A percentile compares a stretch with the other conserved stretches of the same genome.
Evolutionary conservation across 53 echinoderm and acorn worm genomes (phyloP).

Genomic region (Paracentrotus lividus): DNA sequence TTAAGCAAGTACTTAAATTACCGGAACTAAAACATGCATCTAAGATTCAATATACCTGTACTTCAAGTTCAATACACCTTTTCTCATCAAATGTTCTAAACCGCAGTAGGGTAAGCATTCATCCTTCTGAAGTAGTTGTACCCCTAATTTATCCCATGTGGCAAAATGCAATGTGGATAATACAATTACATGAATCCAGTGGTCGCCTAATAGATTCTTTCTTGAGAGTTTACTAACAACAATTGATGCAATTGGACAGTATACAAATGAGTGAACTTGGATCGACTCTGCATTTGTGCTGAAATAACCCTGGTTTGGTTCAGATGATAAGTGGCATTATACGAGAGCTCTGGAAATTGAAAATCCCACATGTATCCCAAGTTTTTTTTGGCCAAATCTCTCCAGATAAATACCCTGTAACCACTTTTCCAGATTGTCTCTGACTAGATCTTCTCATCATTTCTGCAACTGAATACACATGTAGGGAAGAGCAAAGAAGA

Average conservation of each 20-base stretch:
- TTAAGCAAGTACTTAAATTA: no score
- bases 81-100: no score
- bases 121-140: not conserved
- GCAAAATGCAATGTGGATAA: not conserved
- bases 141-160: not conserved
- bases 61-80: no score
- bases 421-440: constrained; percentile 61
- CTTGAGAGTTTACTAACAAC: not conserved
- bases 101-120: not conserved
- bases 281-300: constrained; percentile 32
- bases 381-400: constrained; percentile 57
- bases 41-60: no score
- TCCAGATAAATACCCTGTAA: constrained; percentile 53
- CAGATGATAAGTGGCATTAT: not conserved
- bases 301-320: not conserved
- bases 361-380: constrained; percentile 20
- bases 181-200: constrained; percentile 23
- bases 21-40: no score
- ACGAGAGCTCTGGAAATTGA: no score
- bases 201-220: constrained; percentile 36
- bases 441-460: constrained; percentile 36
- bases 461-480: constrained; percentile 40
- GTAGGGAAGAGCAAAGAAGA: not conserved
- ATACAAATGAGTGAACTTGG: constrained; percentile 15
- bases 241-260: constrained; percentile 28